Base-by-base conservation (phyloP, 2,888 invertebrate genomes). In the Eupelmus urozonus region DNA sequence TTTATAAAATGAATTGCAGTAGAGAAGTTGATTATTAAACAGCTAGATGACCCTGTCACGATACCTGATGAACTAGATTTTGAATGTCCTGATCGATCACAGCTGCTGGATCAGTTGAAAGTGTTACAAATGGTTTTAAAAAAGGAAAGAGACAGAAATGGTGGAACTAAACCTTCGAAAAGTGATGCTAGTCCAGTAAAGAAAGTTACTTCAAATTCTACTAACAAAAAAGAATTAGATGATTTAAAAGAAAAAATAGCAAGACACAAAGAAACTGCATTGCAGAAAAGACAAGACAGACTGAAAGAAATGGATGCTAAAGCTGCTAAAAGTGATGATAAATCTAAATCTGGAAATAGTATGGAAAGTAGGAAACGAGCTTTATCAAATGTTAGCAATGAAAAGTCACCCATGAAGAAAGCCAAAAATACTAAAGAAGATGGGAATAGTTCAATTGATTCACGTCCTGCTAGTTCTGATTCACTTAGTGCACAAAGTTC, bases 11-110 rank as follows among this genome's bases (percentile, higher is more conserved):
- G 34, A 60, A 34, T 90, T 88, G 67, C 87, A 96, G 95, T 96
- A 88, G 94, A 94, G 86, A 90, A 92, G 11, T 92, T 94, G 63
- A 91, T 96, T 0, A 82, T 90, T 2, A 92, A 93, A 77, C 95
- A 96, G 83, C 49, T 95, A 0, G 91, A 92, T 25, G 82, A 75
- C 0, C 66, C 76, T 0, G 83, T 87, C 2, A 71, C 60, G 9
- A 49, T 89, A 42, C 89, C 89, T 1, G 80, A 81, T 0, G 40
- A 81, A 11, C 75, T 88, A 1, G 84, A 84, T 45, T 88, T 88
- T 63, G 82, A 84, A 20, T 88, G 87, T 51, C 5, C 81, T 0
- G 85, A 87, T 79, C 82, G 82, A 60, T 82, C 83, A n/a, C 82
- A 85, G 40, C 79, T 89, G n/a, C 42, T 83, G 57, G 85, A 87